phyloP scores from a whole-genome alignment of 2,113 vertebrate genomes.

The Calonectris borealis region DNA sequence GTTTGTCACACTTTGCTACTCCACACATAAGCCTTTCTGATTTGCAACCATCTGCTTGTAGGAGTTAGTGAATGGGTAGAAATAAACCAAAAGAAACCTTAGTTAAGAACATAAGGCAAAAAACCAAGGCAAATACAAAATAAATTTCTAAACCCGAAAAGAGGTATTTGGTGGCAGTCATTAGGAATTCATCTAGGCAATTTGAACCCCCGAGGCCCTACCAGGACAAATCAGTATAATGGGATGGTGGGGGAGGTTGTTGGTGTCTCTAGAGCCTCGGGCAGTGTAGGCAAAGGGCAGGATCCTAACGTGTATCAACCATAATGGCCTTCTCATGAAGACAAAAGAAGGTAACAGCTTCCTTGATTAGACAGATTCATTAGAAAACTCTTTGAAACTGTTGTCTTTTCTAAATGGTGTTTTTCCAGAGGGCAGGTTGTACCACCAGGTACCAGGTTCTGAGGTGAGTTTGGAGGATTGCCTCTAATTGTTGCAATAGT shows the following conservation, averaged over 20 bases:
- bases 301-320: background rate
- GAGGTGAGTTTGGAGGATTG: background rate
- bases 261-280: background rate
- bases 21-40: background rate
- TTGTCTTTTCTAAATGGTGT: background rate
- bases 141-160: background rate
- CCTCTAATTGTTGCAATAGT: background rate
- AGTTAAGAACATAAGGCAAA: background rate
- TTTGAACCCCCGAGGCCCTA: background rate
- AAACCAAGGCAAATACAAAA: background rate
- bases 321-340: background rate
- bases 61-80: background rate
- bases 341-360: background rate
- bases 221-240: background rate
- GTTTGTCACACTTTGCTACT: background rate
- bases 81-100: background rate
- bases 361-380: background rate
- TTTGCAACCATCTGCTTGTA: background rate
- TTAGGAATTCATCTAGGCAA: background rate
- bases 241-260: background rate
- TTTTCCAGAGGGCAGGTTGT: background rate
- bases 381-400: background rate
- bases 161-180: background rate
- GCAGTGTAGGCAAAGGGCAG: background rate
- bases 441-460: background rate